These are phyloP conservation scores for Liparis tanakae DNA, from an alignment of 2,797 vertebrate species.

Conservation along the genomic window DNA sequence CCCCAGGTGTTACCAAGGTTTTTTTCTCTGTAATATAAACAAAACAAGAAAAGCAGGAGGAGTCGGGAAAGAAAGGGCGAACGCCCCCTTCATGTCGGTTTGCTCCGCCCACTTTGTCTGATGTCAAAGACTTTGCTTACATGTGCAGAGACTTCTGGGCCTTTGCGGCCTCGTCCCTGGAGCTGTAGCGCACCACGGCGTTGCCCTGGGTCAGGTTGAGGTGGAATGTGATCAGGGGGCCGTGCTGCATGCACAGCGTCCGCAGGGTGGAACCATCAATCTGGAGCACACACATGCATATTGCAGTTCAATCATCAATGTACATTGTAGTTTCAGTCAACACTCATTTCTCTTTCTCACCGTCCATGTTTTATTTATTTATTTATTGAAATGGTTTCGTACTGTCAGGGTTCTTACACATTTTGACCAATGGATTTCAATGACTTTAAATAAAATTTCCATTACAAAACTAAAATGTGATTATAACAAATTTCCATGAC, in stretches of 20 bases:
- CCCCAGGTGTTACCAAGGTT: neutral
- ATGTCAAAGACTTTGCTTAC: slow-evolving; percentile 74
- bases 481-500: too few species aligned
- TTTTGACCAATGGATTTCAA: too few species aligned
- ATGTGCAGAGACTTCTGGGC: slow-evolving; percentile 99
- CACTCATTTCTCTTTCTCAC: neutral
- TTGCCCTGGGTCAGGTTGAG: slow-evolving; percentile 98
- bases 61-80: neutral
- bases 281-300: slow-evolving; percentile 69
- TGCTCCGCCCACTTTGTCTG: neutral
- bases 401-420: too few species aligned
- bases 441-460: too few species aligned
- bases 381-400: neutral
- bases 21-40: neutral
- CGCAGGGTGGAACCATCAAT: slow-evolving; percentile 97
- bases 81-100: neutral
- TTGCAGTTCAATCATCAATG: neutral
- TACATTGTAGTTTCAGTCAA: neutral
- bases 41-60: neutral
- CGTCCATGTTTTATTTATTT: neutral
- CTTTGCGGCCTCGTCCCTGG: slow-evolving; percentile 97
- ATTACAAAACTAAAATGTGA: too few species aligned
- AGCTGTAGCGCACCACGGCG: slow-evolving; percentile 98
- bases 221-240: slow-evolving; percentile 98
- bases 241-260: slow-evolving; percentile 97